Conservation (phyloP, 2,113 vertebrate species). For the Phyllostomus discolor region DNA sequence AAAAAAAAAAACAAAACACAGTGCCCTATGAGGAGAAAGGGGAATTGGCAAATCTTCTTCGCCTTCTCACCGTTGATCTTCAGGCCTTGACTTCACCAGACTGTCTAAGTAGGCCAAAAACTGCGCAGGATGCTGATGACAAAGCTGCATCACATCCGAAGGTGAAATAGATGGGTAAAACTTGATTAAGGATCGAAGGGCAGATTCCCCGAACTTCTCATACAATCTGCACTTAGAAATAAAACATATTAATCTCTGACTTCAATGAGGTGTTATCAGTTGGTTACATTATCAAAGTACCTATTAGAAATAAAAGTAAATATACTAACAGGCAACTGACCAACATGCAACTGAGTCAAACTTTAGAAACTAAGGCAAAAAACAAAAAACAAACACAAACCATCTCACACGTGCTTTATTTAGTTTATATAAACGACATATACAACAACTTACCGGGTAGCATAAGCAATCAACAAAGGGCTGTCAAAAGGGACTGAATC, state of each 20-base stretch:
- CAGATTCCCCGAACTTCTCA: constrained; percentile 92
- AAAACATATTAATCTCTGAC: constrained; percentile 7
- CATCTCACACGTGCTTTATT: not conserved
- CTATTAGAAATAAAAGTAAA: constrained; percentile 21
- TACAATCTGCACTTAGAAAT: constrained; percentile 86
- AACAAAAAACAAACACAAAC: not conserved
- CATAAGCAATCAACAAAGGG: constrained; percentile 86
- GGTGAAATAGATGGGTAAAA: constrained; percentile 92
- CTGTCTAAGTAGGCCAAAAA: constrained; percentile 95
- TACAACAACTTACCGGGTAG: constrained; percentile 77
- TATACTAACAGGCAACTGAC: not conserved
- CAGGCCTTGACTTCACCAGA: constrained; percentile 89
- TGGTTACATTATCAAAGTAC: not conserved
- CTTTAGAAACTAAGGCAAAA: not conserved
- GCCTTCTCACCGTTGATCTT: constrained; percentile 87
- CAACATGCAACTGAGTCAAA: not conserved
- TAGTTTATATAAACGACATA: not conserved
- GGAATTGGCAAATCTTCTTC: not conserved
- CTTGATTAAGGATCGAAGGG: constrained; percentile 88
- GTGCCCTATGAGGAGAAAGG: not conserved
- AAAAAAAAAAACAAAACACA: not conserved
- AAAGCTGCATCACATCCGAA: constrained; percentile 89
- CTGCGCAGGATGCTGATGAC: constrained; percentile 84
- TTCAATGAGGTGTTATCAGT: not conserved
- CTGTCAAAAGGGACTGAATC: constrained; percentile 86